phyloP scores from a whole-genome alignment of 2,888 invertebrate genomes.

The Caenorhabditis afra region DNA sequence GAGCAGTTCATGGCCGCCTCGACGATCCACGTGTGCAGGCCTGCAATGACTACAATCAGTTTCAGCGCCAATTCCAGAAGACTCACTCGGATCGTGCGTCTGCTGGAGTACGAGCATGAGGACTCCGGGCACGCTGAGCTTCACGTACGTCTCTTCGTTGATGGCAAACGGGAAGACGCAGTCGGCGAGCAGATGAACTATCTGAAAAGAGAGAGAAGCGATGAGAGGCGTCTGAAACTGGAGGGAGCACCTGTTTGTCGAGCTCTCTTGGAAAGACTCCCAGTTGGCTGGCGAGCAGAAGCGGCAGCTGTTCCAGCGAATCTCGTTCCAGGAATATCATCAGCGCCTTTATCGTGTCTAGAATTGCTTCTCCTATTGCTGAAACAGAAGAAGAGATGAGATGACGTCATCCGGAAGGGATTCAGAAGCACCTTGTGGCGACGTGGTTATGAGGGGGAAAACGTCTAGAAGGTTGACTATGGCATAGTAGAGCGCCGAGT shows the following conservation, averaged over 20 bases:
- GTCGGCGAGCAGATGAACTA: conserved; percentile 94
- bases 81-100: conserved; percentile 90
- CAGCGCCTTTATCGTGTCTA: conserved; percentile 94
- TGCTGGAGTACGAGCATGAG: conserved; percentile 98
- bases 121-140: conserved; percentile 84
- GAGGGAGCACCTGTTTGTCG: conserved; percentile 91
- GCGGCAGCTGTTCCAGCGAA: conserved; percentile 94
- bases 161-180: conserved; percentile 96
- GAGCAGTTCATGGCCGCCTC: conserved; percentile 97
- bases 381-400: conserved; percentile 75
- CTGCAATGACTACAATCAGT: conserved; percentile 82
- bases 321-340: conserved; percentile 97
- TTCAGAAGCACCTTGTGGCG: conserved; percentile 81
- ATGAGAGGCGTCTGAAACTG: too few species aligned
- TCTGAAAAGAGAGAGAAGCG: conserved; percentile 60
- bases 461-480: conserved; percentile 92
- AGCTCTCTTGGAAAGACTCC: conserved; percentile 91
- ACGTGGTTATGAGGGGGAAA: conserved; percentile 92
- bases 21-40: conserved; percentile 95
- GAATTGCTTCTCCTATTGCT: conserved; percentile 94
- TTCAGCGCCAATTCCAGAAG: neutral
- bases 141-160: conserved; percentile 70
- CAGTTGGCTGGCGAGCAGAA: conserved; percentile 93
- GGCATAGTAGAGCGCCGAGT: conserved; percentile 94
- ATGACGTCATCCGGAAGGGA: neutral